A percentile compares a stretch with the other conserved stretches of the same genome.
phyloP scores from a whole-genome alignment of 2,888 invertebrate genomes.

The Gnatocerus cornutus region DNA sequence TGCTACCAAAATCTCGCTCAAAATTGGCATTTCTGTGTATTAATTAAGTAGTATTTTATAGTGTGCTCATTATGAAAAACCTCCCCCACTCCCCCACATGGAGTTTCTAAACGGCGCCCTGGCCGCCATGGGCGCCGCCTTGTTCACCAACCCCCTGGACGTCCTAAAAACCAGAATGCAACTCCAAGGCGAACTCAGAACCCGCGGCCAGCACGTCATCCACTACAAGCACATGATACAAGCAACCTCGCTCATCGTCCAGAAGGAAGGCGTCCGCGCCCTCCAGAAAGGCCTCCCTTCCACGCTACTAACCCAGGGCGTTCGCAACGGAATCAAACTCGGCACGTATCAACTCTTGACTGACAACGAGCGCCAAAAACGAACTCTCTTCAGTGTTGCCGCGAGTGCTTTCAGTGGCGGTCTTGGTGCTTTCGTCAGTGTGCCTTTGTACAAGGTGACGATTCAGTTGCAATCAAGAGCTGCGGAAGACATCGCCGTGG shows the following conservation, averaged over 20 bases:
- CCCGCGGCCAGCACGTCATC: constrained; percentile 76
- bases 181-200: constrained; percentile 76
- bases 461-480: constrained; percentile 89
- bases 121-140: constrained; percentile 77
- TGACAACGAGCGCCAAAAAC: constrained; percentile 75
- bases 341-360: constrained; percentile 84
- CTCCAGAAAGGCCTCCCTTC: constrained; percentile 88
- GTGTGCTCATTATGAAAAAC: no score
- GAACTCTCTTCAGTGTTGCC: constrained; percentile 71
- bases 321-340: constrained; percentile 83
- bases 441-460: constrained; percentile 87
- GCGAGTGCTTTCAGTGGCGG: constrained; percentile 78
- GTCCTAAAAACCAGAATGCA: constrained; percentile 92
- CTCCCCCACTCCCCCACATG: no score
- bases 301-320: constrained; percentile 90
- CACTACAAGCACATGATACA: constrained; percentile 86
- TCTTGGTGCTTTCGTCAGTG: constrained; percentile 80
- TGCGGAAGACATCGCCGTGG: constrained; percentile 85
- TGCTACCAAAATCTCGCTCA: no score
- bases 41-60: no score
- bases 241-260: constrained; percentile 83
- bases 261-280: constrained; percentile 77
- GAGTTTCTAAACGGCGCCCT: constrained; percentile 73
- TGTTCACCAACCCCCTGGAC: constrained; percentile 91
- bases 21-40: no score